Base-by-base conservation (phyloP, 2,888 invertebrate species). In the Cheiracanthium punctorium region DNA sequence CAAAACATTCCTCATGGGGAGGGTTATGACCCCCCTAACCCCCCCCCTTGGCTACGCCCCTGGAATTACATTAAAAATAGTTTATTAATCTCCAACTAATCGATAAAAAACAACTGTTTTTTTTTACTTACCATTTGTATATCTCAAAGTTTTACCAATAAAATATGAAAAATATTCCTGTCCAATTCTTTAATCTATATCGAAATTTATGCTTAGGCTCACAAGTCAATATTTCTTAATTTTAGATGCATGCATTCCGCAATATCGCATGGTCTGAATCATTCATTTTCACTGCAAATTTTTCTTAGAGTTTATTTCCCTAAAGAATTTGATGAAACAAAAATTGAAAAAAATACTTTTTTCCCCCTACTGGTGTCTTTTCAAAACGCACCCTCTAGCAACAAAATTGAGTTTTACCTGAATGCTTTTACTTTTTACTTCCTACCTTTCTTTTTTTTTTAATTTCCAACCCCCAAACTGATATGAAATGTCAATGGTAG, bases 401-500 rank as follows among this genome's bases (percentile, higher is more conserved):
- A 32, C 30, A 67, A 80, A 80, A 80, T 80, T 80, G 80, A 80
- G 80, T 80, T 73, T 43, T 28, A 64, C 17, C 29, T 24, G n/a
- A n/a, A n/a, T 20, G 71, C 28, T 17, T 24, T 37, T 67, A 73
- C 72, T 67, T 70, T 82, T 76, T 65, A 82, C 72, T 82, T 69
- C 20, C 41, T 32, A 24, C 10, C 71, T 24, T 20, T 80, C 28
- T 17, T 24, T 37, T 67, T 80, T 80, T 67, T 70, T 82, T 76
- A 71, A 82, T 76, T 82, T 69, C 20, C 41, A 30, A 24, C 10
- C 71, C 71, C 71, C 28, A 2, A n/a, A 67, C 67, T 58, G 65
- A 72, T 64, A 80, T 76, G 76, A 82, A 82, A 82, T 65, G 82
- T 77, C 82, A 82, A 82, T 82, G 82, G 76, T 76, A 82, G 82